Evolutionary conservation across 1,140 invertebrate genomes (phyloP).

Genomic region (Eriocheir sinensis): DNA sequence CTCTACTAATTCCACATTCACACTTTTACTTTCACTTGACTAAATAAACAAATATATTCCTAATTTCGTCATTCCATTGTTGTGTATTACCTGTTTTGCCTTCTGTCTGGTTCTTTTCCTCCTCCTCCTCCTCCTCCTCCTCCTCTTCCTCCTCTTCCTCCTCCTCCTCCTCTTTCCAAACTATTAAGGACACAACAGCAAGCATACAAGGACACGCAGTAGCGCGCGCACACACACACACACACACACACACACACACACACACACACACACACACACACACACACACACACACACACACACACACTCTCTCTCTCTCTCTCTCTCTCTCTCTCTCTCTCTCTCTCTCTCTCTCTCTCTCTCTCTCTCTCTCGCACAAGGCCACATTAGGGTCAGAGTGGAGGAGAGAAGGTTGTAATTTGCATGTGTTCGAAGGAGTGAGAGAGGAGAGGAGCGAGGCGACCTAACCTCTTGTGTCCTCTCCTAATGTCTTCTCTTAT

Average conservation of each 20-base stretch:
- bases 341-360: not conserved
- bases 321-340: not conserved
- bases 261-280: not conserved
- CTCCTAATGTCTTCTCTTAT: not conserved
- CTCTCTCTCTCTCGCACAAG: not conserved
- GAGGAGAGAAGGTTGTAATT: not conserved
- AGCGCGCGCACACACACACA: slow-evolving; percentile 37
- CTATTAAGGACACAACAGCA: too few species aligned
- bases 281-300: slow-evolving; percentile 46
- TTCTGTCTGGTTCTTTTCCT: too few species aligned
- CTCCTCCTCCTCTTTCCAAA: not conserved
- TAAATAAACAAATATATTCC: too few species aligned
- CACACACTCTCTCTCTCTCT: not conserved
- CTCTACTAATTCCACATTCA: too few species aligned
- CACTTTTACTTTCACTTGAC: too few species aligned
- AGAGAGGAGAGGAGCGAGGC: slow-evolving; percentile 19
- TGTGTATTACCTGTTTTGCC: too few species aligned
- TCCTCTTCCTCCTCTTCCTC: too few species aligned
- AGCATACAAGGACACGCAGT: too few species aligned
- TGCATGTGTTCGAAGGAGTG: not conserved
- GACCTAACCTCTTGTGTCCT: not conserved
- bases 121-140: too few species aligned
- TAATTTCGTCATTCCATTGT: too few species aligned
- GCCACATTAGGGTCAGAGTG: not conserved
- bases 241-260: not conserved